Conservation (phyloP, 2,113 vertebrate genomes). For the Epinephelus fuscoguttatus region DNA sequence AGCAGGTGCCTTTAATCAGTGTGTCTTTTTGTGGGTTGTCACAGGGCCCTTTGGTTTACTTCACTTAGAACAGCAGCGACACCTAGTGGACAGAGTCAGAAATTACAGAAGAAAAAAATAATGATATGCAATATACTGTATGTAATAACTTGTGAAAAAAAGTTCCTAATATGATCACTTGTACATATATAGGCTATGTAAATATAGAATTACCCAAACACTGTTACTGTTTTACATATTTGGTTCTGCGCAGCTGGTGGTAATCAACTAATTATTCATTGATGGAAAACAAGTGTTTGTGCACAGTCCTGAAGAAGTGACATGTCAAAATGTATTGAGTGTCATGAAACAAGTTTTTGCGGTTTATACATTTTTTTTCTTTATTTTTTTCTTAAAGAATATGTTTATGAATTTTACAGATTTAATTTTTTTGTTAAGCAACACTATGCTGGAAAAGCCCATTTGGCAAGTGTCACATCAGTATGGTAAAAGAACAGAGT, state of each 20-base stretch:
- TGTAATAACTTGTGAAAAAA: neutral
- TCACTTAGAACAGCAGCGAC: slow-evolving; percentile 26
- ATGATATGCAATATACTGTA: neutral
- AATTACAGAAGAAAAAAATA: neutral
- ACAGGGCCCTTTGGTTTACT: neutral
- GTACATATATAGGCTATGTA: too few relatives aligned
- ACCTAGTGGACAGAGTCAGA: slow-evolving; percentile 45
- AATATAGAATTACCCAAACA: too few relatives aligned
- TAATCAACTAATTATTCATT: neutral
- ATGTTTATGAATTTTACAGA: too few relatives aligned
- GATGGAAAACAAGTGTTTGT: neutral
- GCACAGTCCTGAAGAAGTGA: neutral
- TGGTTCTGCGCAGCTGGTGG: neutral
- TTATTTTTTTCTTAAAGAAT: neutral
- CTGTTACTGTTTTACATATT: too few relatives aligned
- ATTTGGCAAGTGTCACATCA: too few relatives aligned
- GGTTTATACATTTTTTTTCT: neutral
- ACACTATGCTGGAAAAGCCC: too few relatives aligned
- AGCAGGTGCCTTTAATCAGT: neutral
- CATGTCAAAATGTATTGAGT: neutral
- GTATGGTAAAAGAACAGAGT: too few relatives aligned
- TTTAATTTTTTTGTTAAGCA: too few relatives aligned
- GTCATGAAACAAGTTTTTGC: neutral
- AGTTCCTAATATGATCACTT: neutral
- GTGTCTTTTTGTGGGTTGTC: neutral